These are phyloP conservation scores for Tetrax tetrax DNA, from an alignment of 2,113 vertebrate species.

Conservation along the genomic window DNA sequence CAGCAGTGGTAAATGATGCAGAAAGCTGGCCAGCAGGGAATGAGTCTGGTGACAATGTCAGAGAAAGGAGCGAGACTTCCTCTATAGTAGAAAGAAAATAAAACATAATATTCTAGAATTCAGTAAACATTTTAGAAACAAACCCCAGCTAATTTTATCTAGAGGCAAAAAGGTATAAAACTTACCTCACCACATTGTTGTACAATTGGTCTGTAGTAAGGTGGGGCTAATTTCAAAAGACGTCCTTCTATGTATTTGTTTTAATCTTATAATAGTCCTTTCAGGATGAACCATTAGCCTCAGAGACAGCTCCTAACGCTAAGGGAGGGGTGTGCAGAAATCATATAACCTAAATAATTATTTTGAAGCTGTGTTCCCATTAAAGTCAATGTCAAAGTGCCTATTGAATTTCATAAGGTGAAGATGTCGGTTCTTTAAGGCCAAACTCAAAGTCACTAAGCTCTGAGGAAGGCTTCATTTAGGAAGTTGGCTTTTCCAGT, in stretches of 20 bases:
- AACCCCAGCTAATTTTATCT: background rate
- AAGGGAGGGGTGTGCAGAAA: background rate
- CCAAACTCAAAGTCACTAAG: background rate
- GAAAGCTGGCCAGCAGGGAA: background rate
- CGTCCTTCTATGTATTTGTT: background rate
- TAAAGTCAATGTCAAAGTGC: background rate
- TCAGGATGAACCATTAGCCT: background rate
- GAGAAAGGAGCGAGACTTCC: background rate
- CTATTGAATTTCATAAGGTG: background rate
- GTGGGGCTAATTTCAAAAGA: background rate
- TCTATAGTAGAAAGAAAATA: background rate
- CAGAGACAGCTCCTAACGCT: background rate
- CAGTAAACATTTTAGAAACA: background rate
- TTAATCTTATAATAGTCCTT: background rate
- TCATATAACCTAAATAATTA: background rate
- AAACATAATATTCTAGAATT: background rate
- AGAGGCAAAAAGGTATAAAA: background rate
- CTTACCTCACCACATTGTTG: accelerated
- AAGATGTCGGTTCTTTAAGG: background rate
- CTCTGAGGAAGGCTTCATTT: background rate
- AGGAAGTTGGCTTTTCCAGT: background rate
- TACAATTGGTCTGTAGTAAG: background rate
- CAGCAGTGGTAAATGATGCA: background rate
- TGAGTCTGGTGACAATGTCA: background rate
- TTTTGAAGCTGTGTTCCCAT: background rate